Evolutionary conservation across 2,113 vertebrate species (phyloP).

Genomic region (Hippocampus zosterae): DNA sequence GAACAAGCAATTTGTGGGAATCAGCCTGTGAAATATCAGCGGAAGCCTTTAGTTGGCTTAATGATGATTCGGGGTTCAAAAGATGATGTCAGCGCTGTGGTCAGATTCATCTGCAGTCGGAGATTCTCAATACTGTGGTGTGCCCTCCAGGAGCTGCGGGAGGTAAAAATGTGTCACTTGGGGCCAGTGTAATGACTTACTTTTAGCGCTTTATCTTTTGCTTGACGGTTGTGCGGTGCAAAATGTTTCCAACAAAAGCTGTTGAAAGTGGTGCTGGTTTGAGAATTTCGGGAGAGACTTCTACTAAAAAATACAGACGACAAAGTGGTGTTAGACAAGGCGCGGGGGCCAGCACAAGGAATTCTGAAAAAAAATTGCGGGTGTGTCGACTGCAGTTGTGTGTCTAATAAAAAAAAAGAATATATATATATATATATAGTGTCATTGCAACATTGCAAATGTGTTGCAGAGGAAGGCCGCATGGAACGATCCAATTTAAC

Average conservation of each 20-base stretch:
- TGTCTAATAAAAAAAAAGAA: too few species aligned
- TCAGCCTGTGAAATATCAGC: slow-evolving; percentile 14
- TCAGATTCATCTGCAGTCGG: background rate
- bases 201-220: too few species aligned
- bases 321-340: slow-evolving; percentile 9
- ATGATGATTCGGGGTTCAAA: background rate
- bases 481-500: slow-evolving; percentile 50
- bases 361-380: slow-evolving; percentile 3
- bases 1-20: slow-evolving; percentile 32
- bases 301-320: background rate
- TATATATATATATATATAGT: too few species aligned
- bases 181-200: too few species aligned
- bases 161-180: background rate
- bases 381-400: too few species aligned
- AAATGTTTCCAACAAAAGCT: background rate
- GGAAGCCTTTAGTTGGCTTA: slow-evolving; percentile 3
- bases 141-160: background rate
- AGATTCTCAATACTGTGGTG: background rate
- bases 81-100: slow-evolving; percentile 3
- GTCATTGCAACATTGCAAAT: slow-evolving; percentile 40
- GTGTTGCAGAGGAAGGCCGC: slow-evolving; percentile 1
- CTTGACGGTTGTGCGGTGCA: too few species aligned
- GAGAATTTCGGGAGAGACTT: background rate
- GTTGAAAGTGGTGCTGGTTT: background rate
- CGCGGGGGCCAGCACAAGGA: too few species aligned